Base-by-base conservation (phyloP, 1,140 invertebrate genomes). In the Lasioglossum baleicum region DNA sequence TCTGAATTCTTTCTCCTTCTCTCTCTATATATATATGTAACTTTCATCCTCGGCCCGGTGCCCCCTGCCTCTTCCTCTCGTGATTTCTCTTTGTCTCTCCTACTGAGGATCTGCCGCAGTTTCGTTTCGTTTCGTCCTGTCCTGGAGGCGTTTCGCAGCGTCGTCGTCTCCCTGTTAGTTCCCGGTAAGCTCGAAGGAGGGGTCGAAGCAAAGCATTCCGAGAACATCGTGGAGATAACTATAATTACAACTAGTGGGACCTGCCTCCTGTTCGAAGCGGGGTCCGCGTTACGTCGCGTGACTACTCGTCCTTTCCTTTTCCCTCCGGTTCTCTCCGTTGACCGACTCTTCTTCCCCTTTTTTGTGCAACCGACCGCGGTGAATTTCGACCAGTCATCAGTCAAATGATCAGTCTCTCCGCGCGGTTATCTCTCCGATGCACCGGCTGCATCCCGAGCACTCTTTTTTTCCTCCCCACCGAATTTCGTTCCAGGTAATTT, bases 161-260 rank as follows among this genome's bases (percentile, higher is more conserved):
- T 26, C 26, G 26, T 26, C 82, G 60, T 89, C 86, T 90, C 84
- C 82, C 80, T 88, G 82, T 85, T 84, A 72, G 75, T 91, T 90
- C 90, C 85, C 68, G 79, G 90, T 90, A 91, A 82, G 75, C 85
- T 88, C 74, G 84, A 48, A 87, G 85, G 85, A 88, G 86, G 85
- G 87, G 83, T 86, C 83, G 77, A 78, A 88, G 86, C 85, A 89
- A 90, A 90, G 83, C 77, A 69, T 91, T 90, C 90, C 68, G 56
- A 79, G 90, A 91, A 91, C 70, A 86, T 90, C 87, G 76, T 77
- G 75, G 83, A 87, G 88, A 90, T 91, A 87, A 90, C 88, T 89
- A 87, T 90, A 90, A 91, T 91, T 89, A 90, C 74, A 82, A 82
- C 80, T 83, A 81, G 78, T 65, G 74, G 76, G 80, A 81, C 82